Conservation (phyloP, 2,113 vertebrate genomes). For the Anolis sagrei region DNA sequence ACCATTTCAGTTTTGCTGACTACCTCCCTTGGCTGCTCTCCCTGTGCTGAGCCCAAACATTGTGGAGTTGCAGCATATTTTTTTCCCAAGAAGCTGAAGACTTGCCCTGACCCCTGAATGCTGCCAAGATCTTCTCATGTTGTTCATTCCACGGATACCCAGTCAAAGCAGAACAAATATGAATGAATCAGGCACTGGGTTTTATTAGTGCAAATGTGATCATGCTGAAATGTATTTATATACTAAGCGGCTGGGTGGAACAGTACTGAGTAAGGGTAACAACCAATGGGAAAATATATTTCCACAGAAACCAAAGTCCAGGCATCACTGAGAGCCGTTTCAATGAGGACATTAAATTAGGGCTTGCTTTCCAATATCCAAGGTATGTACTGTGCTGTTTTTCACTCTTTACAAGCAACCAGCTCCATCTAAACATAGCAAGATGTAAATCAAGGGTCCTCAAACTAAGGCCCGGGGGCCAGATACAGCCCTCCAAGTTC, state of each 20-base stretch:
- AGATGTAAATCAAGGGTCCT: no score
- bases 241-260: background rate
- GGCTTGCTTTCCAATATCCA: background rate
- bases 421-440: background rate
- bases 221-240: background rate
- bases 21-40: conserved; percentile 2
- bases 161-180: background rate
- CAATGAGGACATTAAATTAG: background rate
- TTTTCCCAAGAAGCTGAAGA: background rate
- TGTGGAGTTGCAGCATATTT: background rate
- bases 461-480: no score
- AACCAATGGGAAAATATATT: conserved; percentile 7
- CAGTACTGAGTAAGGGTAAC: background rate
- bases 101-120: background rate
- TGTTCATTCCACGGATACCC: conserved; percentile 2
- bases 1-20: conserved; percentile 28
- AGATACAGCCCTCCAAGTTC: no score
- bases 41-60: conserved; percentile 12
- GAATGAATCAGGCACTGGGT: background rate
- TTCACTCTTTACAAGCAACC: background rate
- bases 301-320: background rate
- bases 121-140: background rate
- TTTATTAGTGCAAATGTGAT: background rate
- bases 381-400: background rate
- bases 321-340: background rate